Base-by-base conservation (phyloP, 2,888 invertebrate genomes). In the Drosophila picticornis region DNA sequence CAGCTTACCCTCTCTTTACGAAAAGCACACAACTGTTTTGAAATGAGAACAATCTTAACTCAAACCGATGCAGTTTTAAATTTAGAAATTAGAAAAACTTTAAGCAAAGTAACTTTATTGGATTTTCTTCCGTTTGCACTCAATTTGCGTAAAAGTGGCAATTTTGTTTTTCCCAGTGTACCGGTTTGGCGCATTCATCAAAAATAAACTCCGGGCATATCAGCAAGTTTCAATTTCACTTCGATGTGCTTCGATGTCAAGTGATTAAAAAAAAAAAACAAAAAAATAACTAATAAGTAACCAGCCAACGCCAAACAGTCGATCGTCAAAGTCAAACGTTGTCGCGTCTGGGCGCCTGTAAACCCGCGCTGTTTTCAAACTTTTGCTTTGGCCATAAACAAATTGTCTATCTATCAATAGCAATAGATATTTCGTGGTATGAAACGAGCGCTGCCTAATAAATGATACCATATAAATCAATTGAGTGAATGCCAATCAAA, bases 401-500 rank as follows among this genome's bases (percentile, higher is more conserved):
- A 81, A 86, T 86, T 90, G 89, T 84, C 87, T 66, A 78, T 78
- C 77, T 74, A 70, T 65, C 76, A 65, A 71, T 67, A 56, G 57
- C 27, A 60, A 53, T 66, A 67, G 67, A 64, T 46, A 63, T 71
- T 50, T 72, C 27, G 55, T 46, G 29, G 55, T 61, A 71, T 57
- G 59, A 57, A 70, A 60, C 60, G 66, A 32, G 48, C n/a, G 78
- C 70, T 78, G 79, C 79, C 84, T 84, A 87, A 89, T 87, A 89
- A 87, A 87, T 90, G 88, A 82, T 82, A 78, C 51, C 78, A 53
- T 72, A 87, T 87, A 90, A 87, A 89, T 87, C 87, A 87, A 87
- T 90, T 90, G 85, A 89, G 80, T 84, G 68, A 71, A 81, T 83
- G 90, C 85, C 90, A 90, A 87, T 90, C 87, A 90, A 87, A 70